phyloP scores from a whole-genome alignment of 2,113 vertebrate genomes.

The Talpa occidentalis region DNA sequence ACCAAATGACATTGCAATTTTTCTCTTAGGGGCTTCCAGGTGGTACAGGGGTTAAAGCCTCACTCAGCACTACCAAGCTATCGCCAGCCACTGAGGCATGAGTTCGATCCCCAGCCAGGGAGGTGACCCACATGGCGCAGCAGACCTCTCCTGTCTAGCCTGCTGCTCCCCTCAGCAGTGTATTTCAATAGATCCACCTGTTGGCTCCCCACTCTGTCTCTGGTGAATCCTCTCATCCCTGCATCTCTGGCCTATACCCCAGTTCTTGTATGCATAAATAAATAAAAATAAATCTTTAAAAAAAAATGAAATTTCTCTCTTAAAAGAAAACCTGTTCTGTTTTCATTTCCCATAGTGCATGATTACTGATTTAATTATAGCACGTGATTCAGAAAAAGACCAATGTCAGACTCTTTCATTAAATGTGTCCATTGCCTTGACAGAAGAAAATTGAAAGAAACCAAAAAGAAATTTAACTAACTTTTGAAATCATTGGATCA shows the following conservation, averaged over 20 bases:
- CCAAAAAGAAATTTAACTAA: constrained; percentile 84
- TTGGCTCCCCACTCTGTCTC: too few species aligned
- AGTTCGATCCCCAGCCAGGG: too few species aligned
- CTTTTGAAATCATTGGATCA: constrained; percentile 99
- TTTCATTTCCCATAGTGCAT: background rate
- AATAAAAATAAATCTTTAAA: too few species aligned
- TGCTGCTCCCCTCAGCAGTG: too few species aligned
- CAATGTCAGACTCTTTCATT: background rate
- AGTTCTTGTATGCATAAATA: too few species aligned
- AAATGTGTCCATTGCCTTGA: background rate
- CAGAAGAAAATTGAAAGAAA: constrained; percentile 40
- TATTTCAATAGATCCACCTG: too few species aligned
- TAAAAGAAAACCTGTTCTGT: background rate
- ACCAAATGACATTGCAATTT: background rate
- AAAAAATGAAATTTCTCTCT: background rate
- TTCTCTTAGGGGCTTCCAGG: background rate
- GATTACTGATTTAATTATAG: constrained; percentile 6
- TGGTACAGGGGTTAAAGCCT: background rate
- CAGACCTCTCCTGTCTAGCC: too few species aligned
- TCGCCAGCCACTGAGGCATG: too few species aligned
- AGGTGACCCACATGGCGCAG: too few species aligned
- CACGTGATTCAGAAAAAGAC: constrained; percentile 24
- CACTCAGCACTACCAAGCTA: too few species aligned
- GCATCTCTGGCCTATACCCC: too few species aligned
- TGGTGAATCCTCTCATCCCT: too few species aligned